Percentiles rank a stretch among this genome's conserved stretches.
Evolutionary conservation across 2,797 vertebrate genomes (phyloP).

Genomic region (Agapornis canus): DNA sequence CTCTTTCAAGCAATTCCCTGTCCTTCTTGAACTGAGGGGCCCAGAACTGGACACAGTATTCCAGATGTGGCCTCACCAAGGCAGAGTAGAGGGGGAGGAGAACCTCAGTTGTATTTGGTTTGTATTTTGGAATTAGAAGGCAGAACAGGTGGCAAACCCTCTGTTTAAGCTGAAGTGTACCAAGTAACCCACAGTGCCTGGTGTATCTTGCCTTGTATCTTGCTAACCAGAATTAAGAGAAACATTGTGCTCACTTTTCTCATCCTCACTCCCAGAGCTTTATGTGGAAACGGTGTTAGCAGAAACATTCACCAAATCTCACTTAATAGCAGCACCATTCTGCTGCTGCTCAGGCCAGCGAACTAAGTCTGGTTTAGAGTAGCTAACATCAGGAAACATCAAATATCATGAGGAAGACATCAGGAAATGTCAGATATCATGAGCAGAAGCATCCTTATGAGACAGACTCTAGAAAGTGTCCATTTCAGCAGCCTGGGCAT

Average conservation of each 20-base stretch:
- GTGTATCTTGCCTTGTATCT: not conserved
- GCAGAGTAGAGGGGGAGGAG: too few species aligned
- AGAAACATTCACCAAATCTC: not conserved
- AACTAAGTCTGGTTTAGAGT: not conserved
- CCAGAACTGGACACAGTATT: too few species aligned
- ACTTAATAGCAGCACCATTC: not conserved
- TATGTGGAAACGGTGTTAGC: not conserved
- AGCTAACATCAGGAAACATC: not conserved
- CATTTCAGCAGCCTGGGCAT: not conserved
- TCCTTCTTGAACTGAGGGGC: too few species aligned
- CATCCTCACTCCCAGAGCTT: not conserved
- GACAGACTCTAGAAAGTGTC: not conserved
- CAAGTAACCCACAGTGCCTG: not conserved
- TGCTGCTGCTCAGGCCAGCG: not conserved
- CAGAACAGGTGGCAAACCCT: conserved; percentile 70
- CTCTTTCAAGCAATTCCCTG: too few species aligned
- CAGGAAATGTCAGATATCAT: not conserved
- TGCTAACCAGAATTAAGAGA: not conserved
- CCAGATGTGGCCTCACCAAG: too few species aligned
- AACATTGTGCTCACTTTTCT: not conserved
- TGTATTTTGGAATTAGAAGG: conserved; percentile 70
- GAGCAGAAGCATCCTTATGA: not conserved
- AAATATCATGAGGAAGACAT: fast-evolving
- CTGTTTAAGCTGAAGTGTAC: conserved; percentile 33
- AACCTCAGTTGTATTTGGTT: conserved; percentile 19